A percentile compares a stretch with the other conserved stretches of the same genome.
phyloP scores from a whole-genome alignment of 2,888 invertebrate genomes.

The Ormyrus nitidulus region DNA sequence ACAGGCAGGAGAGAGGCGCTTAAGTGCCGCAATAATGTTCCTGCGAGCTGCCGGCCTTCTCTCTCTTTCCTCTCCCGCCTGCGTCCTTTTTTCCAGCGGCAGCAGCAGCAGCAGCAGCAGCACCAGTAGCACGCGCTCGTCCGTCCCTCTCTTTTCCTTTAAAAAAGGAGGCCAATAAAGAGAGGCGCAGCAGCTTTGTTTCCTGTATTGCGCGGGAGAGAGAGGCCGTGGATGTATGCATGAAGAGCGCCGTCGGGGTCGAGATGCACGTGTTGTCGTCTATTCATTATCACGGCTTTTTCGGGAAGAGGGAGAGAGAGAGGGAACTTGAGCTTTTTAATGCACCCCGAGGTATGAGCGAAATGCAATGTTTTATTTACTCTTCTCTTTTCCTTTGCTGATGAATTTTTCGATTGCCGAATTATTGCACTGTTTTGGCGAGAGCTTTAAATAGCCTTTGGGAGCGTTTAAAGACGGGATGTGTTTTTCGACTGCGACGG shows the following conservation, averaged over 20 bases:
- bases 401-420: too few species aligned
- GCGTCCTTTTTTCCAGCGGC: neutral
- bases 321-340: too few species aligned
- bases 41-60: neutral
- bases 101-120: neutral
- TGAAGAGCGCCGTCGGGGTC: conserved; percentile 8
- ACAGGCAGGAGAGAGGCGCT: conserved; percentile 13
- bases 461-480: too few species aligned
- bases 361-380: too few species aligned
- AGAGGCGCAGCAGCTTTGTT: conserved; percentile 12
- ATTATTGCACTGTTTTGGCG: too few species aligned
- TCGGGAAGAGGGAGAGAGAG: too few species aligned
- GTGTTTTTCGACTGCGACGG: too few species aligned
- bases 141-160: neutral
- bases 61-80: neutral
- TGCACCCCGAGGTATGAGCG: too few species aligned
- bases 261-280: neutral
- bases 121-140: neutral
- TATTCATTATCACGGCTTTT: neutral
- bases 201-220: conserved; percentile 24
- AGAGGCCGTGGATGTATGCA: neutral
- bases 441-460: too few species aligned
- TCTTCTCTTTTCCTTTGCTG: too few species aligned
- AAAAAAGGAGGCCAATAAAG: conserved; percentile 29
- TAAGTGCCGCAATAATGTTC: conserved; percentile 44